Base-by-base conservation (phyloP, 2,797 vertebrate species). In the Ibycter americanus region DNA sequence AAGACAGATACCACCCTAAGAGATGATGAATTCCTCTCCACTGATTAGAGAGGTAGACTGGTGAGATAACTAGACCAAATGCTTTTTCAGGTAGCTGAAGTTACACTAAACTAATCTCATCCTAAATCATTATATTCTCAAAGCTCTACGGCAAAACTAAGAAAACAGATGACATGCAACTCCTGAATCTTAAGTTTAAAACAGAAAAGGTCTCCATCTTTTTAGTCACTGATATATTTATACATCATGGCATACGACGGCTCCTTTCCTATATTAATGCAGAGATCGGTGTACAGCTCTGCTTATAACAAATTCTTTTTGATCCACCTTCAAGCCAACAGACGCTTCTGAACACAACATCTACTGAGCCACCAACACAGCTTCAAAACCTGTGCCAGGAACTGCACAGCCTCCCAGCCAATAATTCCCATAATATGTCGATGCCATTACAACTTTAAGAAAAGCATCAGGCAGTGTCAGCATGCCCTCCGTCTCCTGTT, bases 401-500 rank as follows among this genome's bases (percentile, higher is more conserved):
- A 76, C 40, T 55, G 11, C 9, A 22, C 15, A 38, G 16, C 17
- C 36, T 62, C 12, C 12, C 67, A 42, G 40, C 16, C 16, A 36
- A 8, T 15, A 25, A 12, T 46, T 62, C 52, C 42, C 20, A 34
- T 27, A 62, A 46, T 4, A 14, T 0, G 0, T 3, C 47, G 20
- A 12, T 42, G 11, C 36, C 26, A 13, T 80, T 61, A 46, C 46
- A 84, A 38, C 22, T 31, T 27, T 6, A 52, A 44, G 1, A 1
- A 62, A 62, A 87, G 5, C 26, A 29, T 9, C 0, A 1, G 34
- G 27, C 40, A 38, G 15, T 40, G 25, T 18, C 74, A 59, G 22
- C 27, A 54, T 23, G 9, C 7, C 44, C 2, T 12, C 0, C 17
- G 3, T 2, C 4, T 20, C 17, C 44, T 2, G 0, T 31, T 65